Evolutionary conservation across 2,113 vertebrate genomes (phyloP).

Genomic region (Nibea albiflora): DNA sequence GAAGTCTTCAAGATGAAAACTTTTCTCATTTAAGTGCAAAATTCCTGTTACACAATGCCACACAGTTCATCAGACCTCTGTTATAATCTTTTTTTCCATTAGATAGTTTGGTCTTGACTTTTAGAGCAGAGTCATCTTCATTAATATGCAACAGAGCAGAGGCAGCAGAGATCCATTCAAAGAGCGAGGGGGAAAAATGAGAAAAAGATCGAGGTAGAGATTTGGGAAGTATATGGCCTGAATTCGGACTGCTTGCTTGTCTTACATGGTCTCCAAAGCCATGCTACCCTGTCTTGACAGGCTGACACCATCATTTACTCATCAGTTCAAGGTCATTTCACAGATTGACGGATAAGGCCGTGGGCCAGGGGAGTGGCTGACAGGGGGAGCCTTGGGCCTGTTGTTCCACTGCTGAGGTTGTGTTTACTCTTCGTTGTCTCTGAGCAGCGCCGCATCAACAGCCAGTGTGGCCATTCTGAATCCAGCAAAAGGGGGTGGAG

Average conservation of each 20-base stretch:
- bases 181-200: not conserved
- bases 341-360: conserved; percentile 74
- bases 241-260: conserved; percentile 75
- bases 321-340: conserved; percentile 80
- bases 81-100: not conserved
- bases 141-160: conserved; percentile 36
- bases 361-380: conserved; percentile 63
- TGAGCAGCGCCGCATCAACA: conserved; percentile 68
- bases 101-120: not conserved
- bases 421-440: conserved; percentile 74
- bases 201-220: conserved; percentile 36
- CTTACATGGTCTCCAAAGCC: conserved; percentile 52
- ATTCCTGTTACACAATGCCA: conserved; percentile 5
- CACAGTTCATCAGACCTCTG: not conserved
- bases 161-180: conserved; percentile 23
- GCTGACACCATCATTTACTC: conserved; percentile 79
- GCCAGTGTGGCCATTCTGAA: conserved; percentile 68
- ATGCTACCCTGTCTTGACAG: conserved; percentile 71
- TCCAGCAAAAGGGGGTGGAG: conserved; percentile 30
- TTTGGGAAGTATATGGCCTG: conserved; percentile 18
- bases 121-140: conserved; percentile 6
- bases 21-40: not conserved
- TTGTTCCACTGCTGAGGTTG: conserved; percentile 75
- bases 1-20: not conserved
- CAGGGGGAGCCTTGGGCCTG: conserved; percentile 68